Base-by-base conservation (phyloP, 2,797 vertebrate genomes). In the Zenarchopterus dispar region DNA sequence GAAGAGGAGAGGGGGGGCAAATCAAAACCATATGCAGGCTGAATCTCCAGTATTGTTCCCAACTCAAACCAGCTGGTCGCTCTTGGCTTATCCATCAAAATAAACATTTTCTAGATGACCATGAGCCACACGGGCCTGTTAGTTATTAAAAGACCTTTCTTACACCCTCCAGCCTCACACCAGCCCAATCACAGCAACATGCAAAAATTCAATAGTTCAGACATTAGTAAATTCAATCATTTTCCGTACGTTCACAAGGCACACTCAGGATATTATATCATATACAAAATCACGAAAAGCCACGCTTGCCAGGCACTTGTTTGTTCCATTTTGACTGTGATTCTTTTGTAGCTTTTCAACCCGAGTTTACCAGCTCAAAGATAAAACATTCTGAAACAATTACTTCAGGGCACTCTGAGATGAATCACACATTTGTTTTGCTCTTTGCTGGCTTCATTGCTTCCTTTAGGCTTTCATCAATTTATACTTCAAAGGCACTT, bases 21-120 rank as follows among this genome's bases (percentile, higher is more conserved):
- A 94, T 92, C 69, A 89, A 86, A 91, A 89, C 84, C 93, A 94
- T 62, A 90, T 94, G 93, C 60, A 67, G 74, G 80, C 86, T 91
- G 88, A 91, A 92, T 92, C 90, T 94, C 91, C 87, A 69, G 84
- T 93, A 92, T 93, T 93, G 91, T 93, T 93, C 89, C 78, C 85
- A 92, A 93, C 78, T 93, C 77, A 85, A 93, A 93, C 84, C 93
- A 94, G 91, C 92, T 94, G 93, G 72, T 83, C 45, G 71, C 84
- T 91, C 78, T 91, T 91, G 91, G 90, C 90, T 92, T 88, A 91
- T 92, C 88, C 88, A 88, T 93, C 90, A 93, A 93, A 93, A 93
- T 91, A 93, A 94, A 93, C 90, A 92, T 90, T 88, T 86, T 78
- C 80, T 80, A 56, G 77, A 88, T 89, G 82, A 89, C 90, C 84